A percentile compares a stretch with the other conserved stretches of the same genome.
Conservation (phyloP, 2,797 vertebrate genomes). For the Threskiornis aethiopicus region DNA sequence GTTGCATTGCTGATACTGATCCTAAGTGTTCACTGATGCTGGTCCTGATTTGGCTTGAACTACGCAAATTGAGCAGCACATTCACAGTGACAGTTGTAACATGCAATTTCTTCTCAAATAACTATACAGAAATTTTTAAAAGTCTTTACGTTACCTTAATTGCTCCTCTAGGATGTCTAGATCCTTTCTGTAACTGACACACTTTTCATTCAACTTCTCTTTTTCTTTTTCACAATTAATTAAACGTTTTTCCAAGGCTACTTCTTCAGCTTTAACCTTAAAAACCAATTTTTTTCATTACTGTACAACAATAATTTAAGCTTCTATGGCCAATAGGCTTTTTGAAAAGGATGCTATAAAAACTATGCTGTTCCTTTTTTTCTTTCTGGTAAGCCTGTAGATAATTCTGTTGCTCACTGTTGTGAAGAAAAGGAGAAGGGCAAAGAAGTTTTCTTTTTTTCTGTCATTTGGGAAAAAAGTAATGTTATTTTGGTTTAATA, state of each 20-base stretch:
- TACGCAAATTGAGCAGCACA: rapidly evolving
- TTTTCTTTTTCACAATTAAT: slow-evolving; percentile 75
- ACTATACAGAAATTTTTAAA: not conserved
- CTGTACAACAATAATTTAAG: not conserved
- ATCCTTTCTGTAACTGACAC: slow-evolving; percentile 71
- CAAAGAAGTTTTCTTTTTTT: not conserved
- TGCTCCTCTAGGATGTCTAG: slow-evolving; percentile 70
- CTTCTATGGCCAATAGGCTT: not conserved
- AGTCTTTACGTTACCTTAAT: slow-evolving; percentile 71
- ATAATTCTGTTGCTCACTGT: not conserved
- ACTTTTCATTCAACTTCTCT: slow-evolving; percentile 71
- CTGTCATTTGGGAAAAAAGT: not conserved
- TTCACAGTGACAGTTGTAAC: not conserved
- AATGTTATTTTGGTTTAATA: not conserved
- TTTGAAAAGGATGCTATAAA: not conserved
- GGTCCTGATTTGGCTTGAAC: not conserved
- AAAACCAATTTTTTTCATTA: slow-evolving; percentile 57
- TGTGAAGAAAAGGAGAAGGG: not conserved
- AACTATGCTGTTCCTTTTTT: not conserved
- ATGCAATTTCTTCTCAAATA: not conserved
- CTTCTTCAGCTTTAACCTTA: slow-evolving; percentile 77
- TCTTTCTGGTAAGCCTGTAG: not conserved
- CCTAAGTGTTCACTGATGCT: not conserved
- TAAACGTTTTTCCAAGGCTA: slow-evolving; percentile 66
- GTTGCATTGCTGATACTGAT: not conserved